Evolutionary conservation across 2,113 vertebrate species (phyloP).

Genomic region (Pteruthius melanotis): DNA sequence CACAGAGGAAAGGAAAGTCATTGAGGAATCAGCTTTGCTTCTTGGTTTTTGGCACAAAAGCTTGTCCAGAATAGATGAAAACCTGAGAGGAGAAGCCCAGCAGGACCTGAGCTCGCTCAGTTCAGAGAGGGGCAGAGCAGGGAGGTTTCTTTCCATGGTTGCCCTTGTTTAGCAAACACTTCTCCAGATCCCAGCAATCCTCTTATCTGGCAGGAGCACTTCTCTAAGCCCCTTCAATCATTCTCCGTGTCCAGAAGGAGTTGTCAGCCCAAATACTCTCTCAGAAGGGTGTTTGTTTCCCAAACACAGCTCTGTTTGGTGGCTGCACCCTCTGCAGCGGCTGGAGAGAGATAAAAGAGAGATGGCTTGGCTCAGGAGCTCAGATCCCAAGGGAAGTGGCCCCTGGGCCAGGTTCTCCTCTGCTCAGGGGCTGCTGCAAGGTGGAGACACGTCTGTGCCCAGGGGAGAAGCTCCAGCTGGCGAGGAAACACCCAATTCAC

Average conservation of each 20-base stretch:
- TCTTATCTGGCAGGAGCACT: not conserved
- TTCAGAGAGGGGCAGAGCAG: not conserved
- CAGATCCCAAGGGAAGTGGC: not conserved
- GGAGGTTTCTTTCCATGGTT: not conserved
- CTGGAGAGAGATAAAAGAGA: not conserved
- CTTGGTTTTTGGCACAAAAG: not conserved
- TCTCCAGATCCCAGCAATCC: not conserved
- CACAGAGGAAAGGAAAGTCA: not conserved
- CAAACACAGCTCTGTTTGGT: not conserved
- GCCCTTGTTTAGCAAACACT: conserved; percentile 54
- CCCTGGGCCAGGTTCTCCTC: not conserved
- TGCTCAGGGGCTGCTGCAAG: not conserved
- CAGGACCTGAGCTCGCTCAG: not conserved
- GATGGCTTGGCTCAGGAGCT: not conserved
- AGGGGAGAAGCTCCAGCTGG: not conserved
- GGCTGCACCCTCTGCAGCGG: accelerated
- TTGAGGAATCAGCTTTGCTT: not conserved
- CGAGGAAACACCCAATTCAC: not conserved
- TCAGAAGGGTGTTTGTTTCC: conserved; percentile 6
- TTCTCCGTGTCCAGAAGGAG: not conserved
- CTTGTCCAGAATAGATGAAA: not conserved
- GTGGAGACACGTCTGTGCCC: not conserved
- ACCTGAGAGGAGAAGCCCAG: not conserved
- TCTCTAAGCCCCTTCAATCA: conserved; percentile 13
- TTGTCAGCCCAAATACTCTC: conserved; percentile 38